Conservation (phyloP, 2,888 invertebrate species). For the Pollenia amentaria region DNA sequence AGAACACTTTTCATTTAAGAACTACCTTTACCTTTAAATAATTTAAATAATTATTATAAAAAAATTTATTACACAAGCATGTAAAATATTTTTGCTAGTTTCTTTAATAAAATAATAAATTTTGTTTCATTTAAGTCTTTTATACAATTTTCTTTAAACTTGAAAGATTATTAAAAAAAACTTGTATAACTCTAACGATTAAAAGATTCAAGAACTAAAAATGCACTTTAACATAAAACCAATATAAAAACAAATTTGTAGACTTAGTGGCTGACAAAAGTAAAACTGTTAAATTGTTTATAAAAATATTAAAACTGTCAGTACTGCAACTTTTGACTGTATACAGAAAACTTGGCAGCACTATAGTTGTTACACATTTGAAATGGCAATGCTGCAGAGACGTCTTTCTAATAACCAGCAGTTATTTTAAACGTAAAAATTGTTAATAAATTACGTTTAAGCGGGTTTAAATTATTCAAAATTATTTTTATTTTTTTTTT, state of each 20-base stretch:
- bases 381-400: slow-evolving; percentile 21
- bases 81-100: background rate
- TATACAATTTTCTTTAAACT: too few relatives aligned
- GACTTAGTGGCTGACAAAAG: background rate
- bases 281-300: slow-evolving; percentile 27
- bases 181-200: background rate
- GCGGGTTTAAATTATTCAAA: too few relatives aligned
- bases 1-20: background rate
- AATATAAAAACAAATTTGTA: slow-evolving; percentile 9
- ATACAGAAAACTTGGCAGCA: slow-evolving; percentile 8
- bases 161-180: too few relatives aligned
- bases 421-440: too few relatives aligned
- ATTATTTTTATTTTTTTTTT: too few relatives aligned
- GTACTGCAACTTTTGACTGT: background rate
- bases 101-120: background rate
- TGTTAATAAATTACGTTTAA: too few relatives aligned
- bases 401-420: background rate
- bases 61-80: slow-evolving; percentile 11
- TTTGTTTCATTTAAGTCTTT: too few relatives aligned
- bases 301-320: slow-evolving; percentile 9
- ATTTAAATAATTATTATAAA: background rate
- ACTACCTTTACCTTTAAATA: background rate
- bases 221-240: background rate
- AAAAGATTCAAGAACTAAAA: slow-evolving; percentile 2
- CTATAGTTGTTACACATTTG: background rate